Base-by-base conservation (phyloP, 2,797 vertebrate species). In the Mionectes olivaceus region DNA sequence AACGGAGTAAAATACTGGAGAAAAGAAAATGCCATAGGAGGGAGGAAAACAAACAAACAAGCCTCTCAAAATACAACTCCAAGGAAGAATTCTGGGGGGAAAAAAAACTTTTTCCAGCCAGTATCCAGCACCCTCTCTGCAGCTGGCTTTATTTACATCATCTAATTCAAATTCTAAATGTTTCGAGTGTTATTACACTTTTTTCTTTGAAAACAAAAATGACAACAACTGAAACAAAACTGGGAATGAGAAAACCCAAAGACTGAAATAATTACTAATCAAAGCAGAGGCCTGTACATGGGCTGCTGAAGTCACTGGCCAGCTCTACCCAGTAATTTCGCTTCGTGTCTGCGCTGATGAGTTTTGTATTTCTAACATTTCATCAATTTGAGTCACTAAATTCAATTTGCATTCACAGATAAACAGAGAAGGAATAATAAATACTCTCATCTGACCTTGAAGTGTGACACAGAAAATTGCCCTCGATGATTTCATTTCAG, bases 371-470 rank as follows among this genome's bases (percentile, higher is more conserved):
- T 97, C 90, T 87, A 96, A 88, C 97, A 89, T 94, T 97, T 96
- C 97, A 97, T 97, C 97, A 96, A 96, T 96, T 96, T 89, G 80
- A 97, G 97, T 96, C 97, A 94, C 97, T 96, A 97, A 96, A 97
- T 97, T 97, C 96, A 98, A 98, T 98, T 94, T 98, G 97, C 97
- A 97, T 98, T 96, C 93, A 82, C 97, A 97, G 97, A 98, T 97
- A 98, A 98, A 98, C 98, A 98, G 97, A 98, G 96, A 97, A 93
- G 96, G 93, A 97, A 93, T 84, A 64, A 96, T 94, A 97, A 98
- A 98, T 96, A 96, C 95, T 97, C 97, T 97, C 96, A 63, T 97
- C 97, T 97, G 98, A 98, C 98, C 98, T 98, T 98, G 98, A 98
- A 97, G 96, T 92, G 95, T 75, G 95, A 97, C 96, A 97, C 89